These are phyloP conservation scores for Muschampia plurimacula DNA, from an alignment of 2,888 invertebrate genomes.

Conservation along the genomic window DNA sequence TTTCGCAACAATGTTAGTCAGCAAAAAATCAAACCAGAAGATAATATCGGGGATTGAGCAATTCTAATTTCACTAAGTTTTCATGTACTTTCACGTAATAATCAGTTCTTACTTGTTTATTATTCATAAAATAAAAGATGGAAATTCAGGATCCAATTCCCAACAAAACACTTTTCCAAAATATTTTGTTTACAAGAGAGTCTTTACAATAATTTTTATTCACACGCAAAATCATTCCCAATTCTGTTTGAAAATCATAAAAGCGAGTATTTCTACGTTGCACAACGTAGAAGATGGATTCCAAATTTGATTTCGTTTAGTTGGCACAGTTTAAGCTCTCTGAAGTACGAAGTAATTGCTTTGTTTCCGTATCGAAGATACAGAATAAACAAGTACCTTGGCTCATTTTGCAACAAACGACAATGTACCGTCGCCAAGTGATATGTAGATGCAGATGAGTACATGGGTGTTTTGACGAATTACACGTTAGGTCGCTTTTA, in stretches of 20 bases:
- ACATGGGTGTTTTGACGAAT: conserved; percentile 75
- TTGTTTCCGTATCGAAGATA: conserved; percentile 59
- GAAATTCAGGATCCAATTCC: neutral
- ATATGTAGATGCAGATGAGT: conserved; percentile 43
- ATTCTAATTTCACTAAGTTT: too few species aligned
- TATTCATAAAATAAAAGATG: neutral
- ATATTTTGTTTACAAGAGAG: too few species aligned
- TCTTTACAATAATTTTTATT: neutral
- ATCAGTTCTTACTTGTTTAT: neutral
- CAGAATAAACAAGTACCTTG: conserved; percentile 61
- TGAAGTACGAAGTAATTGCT: conserved; percentile 66
- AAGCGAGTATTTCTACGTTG: conserved; percentile 16
- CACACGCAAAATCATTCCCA: conserved; percentile 2
- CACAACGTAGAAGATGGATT: conserved; percentile 43
- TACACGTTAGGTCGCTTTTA: conserved; percentile 79
- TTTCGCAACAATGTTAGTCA: too few species aligned
- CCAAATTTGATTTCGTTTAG: conserved; percentile 51
- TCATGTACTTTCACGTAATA: too few species aligned
- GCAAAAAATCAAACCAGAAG: too few species aligned
- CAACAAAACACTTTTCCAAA: neutral
- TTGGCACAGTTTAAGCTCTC: conserved; percentile 59
- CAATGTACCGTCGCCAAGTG: conserved; percentile 39
- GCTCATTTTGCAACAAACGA: conserved; percentile 18
- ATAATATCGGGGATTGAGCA: too few species aligned
- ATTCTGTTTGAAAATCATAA: conserved; percentile 15